Evolutionary conservation across 2,113 vertebrate species (phyloP).

Genomic region (Carlito syrichta): DNA sequence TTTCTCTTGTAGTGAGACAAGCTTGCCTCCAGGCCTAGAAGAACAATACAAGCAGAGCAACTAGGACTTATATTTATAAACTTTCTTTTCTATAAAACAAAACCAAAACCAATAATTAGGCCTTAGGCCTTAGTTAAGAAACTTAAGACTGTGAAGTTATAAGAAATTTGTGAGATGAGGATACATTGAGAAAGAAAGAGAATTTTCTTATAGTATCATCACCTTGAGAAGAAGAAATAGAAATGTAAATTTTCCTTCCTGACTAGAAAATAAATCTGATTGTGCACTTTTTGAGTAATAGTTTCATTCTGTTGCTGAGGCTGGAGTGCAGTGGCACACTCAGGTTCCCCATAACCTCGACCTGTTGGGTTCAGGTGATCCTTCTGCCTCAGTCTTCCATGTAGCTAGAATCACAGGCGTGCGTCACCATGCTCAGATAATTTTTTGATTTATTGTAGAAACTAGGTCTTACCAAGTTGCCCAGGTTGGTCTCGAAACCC

Average conservation of each 20-base stretch:
- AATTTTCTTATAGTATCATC: not conserved
- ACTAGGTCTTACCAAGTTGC: too few species aligned
- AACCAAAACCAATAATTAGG: not conserved
- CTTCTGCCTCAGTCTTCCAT: too few species aligned
- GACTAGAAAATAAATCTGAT: not conserved
- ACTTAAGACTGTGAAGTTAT: not conserved
- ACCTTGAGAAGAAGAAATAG: not conserved
- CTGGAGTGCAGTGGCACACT: too few species aligned
- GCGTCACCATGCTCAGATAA: too few species aligned
- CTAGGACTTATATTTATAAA: not conserved
- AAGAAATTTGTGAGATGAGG: not conserved
- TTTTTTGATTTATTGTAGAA: too few species aligned
- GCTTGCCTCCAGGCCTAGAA: not conserved
- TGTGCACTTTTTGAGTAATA: too few species aligned
- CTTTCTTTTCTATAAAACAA: not conserved
- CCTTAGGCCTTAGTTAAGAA: not conserved
- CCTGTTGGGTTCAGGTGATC: too few species aligned
- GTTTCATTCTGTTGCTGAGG: too few species aligned
- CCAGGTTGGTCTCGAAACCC: too few species aligned
- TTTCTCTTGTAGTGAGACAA: too few species aligned
- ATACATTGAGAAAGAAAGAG: not conserved
- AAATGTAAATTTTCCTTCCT: not conserved
- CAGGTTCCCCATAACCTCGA: too few species aligned
- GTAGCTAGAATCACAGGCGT: too few species aligned
- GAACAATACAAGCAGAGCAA: not conserved